Conservation (phyloP, 2,113 vertebrate genomes). For the Dermatemys mawii region DNA sequence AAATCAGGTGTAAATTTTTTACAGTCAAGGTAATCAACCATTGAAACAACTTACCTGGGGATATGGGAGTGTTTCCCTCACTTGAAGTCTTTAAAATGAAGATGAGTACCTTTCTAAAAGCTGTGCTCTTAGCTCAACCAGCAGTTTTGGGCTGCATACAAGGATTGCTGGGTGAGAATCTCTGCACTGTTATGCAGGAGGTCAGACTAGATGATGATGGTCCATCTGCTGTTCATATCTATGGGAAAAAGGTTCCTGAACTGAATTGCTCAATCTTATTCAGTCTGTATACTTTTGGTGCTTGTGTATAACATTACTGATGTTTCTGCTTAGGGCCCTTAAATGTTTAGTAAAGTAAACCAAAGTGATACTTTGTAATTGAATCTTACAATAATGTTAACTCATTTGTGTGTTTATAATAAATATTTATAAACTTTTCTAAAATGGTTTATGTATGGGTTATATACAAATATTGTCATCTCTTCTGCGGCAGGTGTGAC, state of each 20-base stretch:
- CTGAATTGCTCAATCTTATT: neutral
- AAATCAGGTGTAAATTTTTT: neutral
- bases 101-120: neutral
- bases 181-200: neutral
- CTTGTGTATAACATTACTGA: neutral
- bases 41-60: neutral
- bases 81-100: neutral
- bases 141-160: neutral
- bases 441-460: neutral
- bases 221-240: neutral
- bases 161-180: neutral
- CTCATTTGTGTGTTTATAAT: neutral
- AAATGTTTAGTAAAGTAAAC: neutral
- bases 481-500: conserved; percentile 86
- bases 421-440: neutral
- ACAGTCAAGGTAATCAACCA: neutral
- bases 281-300: neutral
- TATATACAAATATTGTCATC: neutral
- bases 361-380: neutral
- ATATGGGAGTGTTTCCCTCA: neutral
- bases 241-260: neutral
- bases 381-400: neutral
- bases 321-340: neutral
- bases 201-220: neutral
- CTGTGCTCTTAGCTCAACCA: neutral